These are phyloP conservation scores for Craterocephalus amniculus DNA, from an alignment of 2,797 vertebrate species.

Conservation along the genomic window DNA sequence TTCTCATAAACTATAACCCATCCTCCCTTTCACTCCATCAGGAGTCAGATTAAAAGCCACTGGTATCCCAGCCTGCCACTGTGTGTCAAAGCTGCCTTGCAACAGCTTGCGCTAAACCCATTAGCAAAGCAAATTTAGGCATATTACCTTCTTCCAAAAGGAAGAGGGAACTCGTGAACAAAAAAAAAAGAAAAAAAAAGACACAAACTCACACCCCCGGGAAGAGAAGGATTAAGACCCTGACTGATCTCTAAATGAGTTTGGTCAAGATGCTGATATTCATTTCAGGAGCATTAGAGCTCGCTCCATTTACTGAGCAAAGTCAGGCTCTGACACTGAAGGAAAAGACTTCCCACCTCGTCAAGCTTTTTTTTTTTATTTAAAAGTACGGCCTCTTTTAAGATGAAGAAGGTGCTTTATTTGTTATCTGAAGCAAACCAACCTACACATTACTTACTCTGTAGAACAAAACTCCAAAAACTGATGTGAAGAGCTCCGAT, in stretches of 20 bases:
- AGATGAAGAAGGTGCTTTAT: constrained; percentile 4
- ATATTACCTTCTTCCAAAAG: constrained; percentile 83
- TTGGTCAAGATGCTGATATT: constrained; percentile 85
- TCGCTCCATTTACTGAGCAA: constrained; percentile 80
- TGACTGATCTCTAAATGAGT: constrained; percentile 88
- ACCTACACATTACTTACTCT: background rate
- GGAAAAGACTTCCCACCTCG: constrained; percentile 53
- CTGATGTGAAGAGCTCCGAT: no score
- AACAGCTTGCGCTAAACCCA: constrained; percentile 88
- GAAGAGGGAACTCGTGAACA: constrained; percentile 62
- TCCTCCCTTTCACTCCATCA: constrained; percentile 64
- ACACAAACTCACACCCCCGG: constrained; percentile 79
- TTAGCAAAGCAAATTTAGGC: constrained; percentile 86
- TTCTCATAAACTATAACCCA: constrained; percentile 69
- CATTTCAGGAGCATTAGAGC: constrained; percentile 85
- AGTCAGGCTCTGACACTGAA: constrained; percentile 70
- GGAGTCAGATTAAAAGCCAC: constrained; percentile 76
- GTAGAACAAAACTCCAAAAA: constrained; percentile 1
- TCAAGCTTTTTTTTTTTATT: constrained; percentile 59
- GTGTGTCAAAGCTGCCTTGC: constrained; percentile 75
- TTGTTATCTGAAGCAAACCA: background rate
- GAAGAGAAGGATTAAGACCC: constrained; percentile 77
- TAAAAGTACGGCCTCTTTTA: constrained; percentile 44
- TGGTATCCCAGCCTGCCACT: constrained; percentile 60
- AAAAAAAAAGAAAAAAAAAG: constrained; percentile 45